Conservation (phyloP, 64 coral and sea anemone genomes). For the Anthopleura sola region DNA sequence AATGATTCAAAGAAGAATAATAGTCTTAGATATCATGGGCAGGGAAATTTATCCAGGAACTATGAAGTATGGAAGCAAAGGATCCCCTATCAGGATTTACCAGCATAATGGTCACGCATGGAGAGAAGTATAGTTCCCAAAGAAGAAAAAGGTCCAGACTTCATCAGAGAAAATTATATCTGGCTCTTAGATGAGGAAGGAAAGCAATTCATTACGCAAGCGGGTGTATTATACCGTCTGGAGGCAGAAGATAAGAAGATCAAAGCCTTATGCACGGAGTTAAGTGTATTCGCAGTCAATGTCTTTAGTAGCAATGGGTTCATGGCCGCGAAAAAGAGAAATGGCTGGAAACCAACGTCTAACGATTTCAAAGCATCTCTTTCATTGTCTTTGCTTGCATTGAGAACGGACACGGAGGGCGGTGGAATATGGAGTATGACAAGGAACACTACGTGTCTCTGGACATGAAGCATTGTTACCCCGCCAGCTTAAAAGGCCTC, state of each 20-base stretch:
- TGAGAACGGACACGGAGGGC: constrained; percentile 12
- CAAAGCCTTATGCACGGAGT: background rate
- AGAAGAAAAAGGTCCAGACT: no score
- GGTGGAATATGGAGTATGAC: constrained; percentile 8
- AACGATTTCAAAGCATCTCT: background rate
- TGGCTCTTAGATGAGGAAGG: background rate
- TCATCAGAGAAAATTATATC: background rate
- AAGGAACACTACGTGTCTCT: background rate
- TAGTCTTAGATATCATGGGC: no score
- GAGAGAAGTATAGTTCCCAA: no score
- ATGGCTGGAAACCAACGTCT: constrained; percentile 5
- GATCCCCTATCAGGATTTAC: no score
- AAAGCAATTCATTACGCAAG: background rate
- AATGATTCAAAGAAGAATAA: no score
- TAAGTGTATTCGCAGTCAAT: no score
- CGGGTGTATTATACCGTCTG: background rate
- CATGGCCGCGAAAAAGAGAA: no score
- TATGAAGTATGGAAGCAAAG: no score
- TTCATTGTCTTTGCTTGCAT: constrained; percentile 5
- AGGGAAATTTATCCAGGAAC: no score
- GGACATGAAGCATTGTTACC: constrained; percentile 38
- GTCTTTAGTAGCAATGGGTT: no score
- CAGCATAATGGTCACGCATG: no score
- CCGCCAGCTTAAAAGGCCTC: background rate
- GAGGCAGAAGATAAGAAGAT: background rate